Evolutionary conservation across 1,140 invertebrate species (phyloP).

Genomic region (Centruroides sculpturatus): DNA sequence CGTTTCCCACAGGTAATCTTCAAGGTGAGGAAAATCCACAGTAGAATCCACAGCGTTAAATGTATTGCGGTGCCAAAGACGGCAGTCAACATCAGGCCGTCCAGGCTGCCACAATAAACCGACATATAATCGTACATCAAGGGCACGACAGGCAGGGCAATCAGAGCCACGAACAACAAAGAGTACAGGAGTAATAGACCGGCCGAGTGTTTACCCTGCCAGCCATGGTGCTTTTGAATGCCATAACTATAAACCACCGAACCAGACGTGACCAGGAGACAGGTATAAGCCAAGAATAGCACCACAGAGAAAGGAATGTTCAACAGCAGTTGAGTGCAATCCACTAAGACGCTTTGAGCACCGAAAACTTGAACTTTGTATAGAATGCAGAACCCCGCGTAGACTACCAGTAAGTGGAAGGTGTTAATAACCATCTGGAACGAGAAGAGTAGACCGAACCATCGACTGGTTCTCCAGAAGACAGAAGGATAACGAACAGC

Average conservation of each 20-base stretch:
- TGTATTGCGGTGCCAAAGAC: constrained; percentile 49
- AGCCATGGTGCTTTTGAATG: constrained; percentile 47
- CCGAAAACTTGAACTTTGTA: constrained; percentile 19
- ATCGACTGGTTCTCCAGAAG: constrained; percentile 69
- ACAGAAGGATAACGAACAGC: constrained; percentile 64
- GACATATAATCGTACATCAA: constrained; percentile 61
- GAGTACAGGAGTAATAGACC: constrained; percentile 65
- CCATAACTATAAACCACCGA: constrained; percentile 64
- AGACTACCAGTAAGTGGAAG: constrained; percentile 33
- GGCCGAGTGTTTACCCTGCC: constrained; percentile 34
- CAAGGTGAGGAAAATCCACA: constrained; percentile 55
- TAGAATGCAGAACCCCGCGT: constrained; percentile 25
- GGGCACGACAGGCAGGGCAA: constrained; percentile 56
- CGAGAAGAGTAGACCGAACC: constrained; percentile 58
- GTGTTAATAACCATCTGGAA: constrained; percentile 58
- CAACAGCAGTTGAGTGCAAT: background rate
- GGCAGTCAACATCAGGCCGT: constrained; percentile 48
- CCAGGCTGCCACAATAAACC: constrained; percentile 54
- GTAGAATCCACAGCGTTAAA: constrained; percentile 52
- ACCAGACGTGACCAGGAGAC: constrained; percentile 54
- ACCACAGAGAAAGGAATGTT: constrained; percentile 27
- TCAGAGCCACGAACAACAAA: constrained; percentile 51
- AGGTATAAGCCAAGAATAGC: constrained; percentile 48
- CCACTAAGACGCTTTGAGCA: background rate
- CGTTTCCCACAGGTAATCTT: constrained; percentile 33